A percentile compares a stretch with the other conserved stretches of the same genome.
These are phyloP conservation scores for Threskiornis aethiopicus DNA, from an alignment of 2,797 vertebrate species.

Conservation along the genomic window DNA sequence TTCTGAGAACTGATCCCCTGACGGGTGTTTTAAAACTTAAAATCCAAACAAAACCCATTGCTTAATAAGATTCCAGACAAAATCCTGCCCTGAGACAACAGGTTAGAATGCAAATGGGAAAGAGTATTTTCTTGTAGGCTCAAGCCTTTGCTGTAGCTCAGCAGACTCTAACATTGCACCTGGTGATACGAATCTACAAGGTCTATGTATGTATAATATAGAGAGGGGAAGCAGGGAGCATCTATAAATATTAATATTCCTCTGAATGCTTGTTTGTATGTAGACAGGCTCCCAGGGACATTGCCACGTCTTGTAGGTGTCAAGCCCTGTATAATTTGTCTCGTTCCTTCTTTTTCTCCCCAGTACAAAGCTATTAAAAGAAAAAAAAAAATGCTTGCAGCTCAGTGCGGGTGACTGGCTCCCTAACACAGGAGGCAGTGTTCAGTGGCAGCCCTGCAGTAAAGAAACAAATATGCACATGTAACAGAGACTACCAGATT, in stretches of 20 bases:
- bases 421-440: constrained; percentile 43
- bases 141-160: neutral
- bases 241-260: neutral
- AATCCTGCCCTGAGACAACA: neutral
- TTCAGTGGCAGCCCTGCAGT: neutral
- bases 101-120: neutral
- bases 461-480: neutral
- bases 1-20: neutral
- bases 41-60: neutral
- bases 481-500: constrained; percentile 34
- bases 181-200: neutral
- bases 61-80: neutral
- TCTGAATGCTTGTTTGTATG: neutral
- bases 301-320: neutral
- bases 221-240: neutral
- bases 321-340: neutral
- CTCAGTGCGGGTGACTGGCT: neutral
- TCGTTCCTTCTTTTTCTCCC: neutral
- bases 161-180: neutral
- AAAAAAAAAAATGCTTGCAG: neutral
- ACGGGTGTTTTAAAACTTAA: neutral
- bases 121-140: neutral
- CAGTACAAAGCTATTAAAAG: neutral
- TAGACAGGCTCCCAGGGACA: neutral
- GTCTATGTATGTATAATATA: neutral